Conservation (phyloP, 1,140 invertebrate genomes). For the Protaetia brevitarsis region DNA sequence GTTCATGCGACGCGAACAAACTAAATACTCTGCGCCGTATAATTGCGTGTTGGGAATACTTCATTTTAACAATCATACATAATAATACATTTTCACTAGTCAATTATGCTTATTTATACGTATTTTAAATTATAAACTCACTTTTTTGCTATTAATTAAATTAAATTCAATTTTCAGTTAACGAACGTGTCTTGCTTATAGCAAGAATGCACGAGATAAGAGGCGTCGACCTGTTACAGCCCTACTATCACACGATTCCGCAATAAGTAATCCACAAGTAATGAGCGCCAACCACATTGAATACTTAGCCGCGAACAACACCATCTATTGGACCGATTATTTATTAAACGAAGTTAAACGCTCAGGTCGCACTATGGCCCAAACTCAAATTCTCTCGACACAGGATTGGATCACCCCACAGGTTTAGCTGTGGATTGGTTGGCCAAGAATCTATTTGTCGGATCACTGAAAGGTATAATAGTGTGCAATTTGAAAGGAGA, state of each 20-base stretch:
- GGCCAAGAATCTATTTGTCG: conserved; percentile 69
- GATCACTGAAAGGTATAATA: conserved; percentile 58
- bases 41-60: too few relatives aligned
- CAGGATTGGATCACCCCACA: conserved; percentile 59
- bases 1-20: too few relatives aligned
- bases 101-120: too few relatives aligned
- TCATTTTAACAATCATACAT: background rate
- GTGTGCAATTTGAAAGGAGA: conserved; percentile 72
- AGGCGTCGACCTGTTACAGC: conserved; percentile 73
- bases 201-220: conserved; percentile 74
- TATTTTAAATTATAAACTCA: too few relatives aligned
- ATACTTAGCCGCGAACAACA: conserved; percentile 61
- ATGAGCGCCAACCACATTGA: conserved; percentile 66
- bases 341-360: conserved; percentile 72
- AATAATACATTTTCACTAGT: background rate
- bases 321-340: conserved; percentile 77
- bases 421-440: conserved; percentile 74
- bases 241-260: conserved; percentile 77
- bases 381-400: conserved; percentile 70
- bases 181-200: conserved; percentile 74
- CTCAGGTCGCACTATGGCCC: conserved; percentile 63
- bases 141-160: too few relatives aligned
- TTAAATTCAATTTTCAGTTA: conserved; percentile 60
- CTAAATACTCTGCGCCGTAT: too few relatives aligned
- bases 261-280: conserved; percentile 65